Evolutionary conservation across 1,140 invertebrate species (phyloP).

Genomic region (Hydropsyche tenuis): DNA sequence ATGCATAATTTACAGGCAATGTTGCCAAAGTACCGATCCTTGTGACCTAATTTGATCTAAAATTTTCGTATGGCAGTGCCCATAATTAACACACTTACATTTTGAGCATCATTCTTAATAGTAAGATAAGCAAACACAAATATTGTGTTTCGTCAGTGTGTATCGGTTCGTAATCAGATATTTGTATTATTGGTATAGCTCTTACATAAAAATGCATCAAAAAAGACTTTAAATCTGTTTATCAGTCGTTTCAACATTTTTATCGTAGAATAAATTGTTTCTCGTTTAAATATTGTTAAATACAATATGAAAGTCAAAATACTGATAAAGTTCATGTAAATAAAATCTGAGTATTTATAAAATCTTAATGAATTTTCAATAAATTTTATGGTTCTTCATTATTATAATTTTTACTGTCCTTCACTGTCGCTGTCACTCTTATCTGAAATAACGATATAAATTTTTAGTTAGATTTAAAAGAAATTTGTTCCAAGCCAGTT

Average conservation of each 20-base stretch:
- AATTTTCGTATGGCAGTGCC: constrained; percentile 49
- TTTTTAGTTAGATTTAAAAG: constrained; percentile 27
- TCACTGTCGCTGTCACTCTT: constrained; percentile 92
- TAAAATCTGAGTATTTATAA: constrained; percentile 27
- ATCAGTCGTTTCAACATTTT: too few relatives aligned
- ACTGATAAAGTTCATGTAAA: background rate
- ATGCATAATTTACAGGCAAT: constrained; percentile 42
- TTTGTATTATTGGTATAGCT: background rate
- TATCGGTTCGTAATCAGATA: background rate
- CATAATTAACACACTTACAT: constrained; percentile 37
- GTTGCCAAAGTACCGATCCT: constrained; percentile 48
- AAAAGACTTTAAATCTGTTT: background rate
- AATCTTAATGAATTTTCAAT: background rate
- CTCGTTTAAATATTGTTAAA: background rate
- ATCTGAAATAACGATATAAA: constrained; percentile 67
- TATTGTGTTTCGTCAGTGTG: background rate
- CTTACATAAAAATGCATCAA: constrained; percentile 19
- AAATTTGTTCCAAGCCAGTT: background rate
- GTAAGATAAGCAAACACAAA: constrained; percentile 5
- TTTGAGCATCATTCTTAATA: constrained; percentile 48
- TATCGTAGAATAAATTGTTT: background rate
- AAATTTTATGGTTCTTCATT: constrained; percentile 1
- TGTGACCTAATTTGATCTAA: constrained; percentile 50
- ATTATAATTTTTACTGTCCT: constrained; percentile 68
- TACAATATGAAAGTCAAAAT: background rate